Conservation (phyloP, 2,888 invertebrate species). For the Hirtodrosophila trivittata region DNA sequence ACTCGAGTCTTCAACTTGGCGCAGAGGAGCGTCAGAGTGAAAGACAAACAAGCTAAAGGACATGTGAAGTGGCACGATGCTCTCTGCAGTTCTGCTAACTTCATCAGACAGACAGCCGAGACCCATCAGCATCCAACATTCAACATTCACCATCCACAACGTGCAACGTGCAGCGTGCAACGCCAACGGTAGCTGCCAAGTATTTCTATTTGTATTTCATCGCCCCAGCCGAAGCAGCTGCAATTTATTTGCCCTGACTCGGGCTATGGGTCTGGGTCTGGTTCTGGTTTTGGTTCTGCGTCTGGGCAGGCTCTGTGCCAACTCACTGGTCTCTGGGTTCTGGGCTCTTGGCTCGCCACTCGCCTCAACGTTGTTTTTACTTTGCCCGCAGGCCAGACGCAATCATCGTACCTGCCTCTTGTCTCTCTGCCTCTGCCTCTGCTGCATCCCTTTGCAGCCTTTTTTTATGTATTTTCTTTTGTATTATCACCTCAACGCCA, state of each 20-base stretch:
- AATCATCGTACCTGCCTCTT: conserved; percentile 44
- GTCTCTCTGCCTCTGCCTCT: neutral
- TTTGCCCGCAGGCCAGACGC: conserved; percentile 67
- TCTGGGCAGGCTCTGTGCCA: conserved; percentile 3
- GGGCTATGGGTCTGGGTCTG: conserved; percentile 6
- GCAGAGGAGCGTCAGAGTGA: conserved; percentile 68
- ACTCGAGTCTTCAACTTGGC: conserved; percentile 48
- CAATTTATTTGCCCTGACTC: conserved; percentile 68
- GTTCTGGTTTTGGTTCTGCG: conserved; percentile 15
- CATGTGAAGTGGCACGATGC: conserved; percentile 70
- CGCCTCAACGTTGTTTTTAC: conserved; percentile 8
- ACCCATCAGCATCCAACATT: conserved; percentile 16
- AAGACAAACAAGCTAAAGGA: conserved; percentile 79
- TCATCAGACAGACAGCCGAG: conserved; percentile 52
- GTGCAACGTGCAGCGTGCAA: conserved; percentile 30
- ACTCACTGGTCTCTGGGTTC: conserved; percentile 5
- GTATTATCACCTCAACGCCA: conserved; percentile 72
- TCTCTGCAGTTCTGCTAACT: conserved; percentile 60
- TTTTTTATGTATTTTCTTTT: conserved; percentile 62
- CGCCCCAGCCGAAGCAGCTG: conserved; percentile 74
- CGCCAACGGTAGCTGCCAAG: conserved; percentile 73
- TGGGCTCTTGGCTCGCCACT: conserved; percentile 8
- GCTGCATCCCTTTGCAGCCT: conserved; percentile 30
- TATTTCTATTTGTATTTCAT: conserved; percentile 80
- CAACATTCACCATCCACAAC: conserved; percentile 20